Base-by-base conservation (phyloP, 35 echinoderm and acorn worm species). In the Lytechinus variegatus region DNA sequence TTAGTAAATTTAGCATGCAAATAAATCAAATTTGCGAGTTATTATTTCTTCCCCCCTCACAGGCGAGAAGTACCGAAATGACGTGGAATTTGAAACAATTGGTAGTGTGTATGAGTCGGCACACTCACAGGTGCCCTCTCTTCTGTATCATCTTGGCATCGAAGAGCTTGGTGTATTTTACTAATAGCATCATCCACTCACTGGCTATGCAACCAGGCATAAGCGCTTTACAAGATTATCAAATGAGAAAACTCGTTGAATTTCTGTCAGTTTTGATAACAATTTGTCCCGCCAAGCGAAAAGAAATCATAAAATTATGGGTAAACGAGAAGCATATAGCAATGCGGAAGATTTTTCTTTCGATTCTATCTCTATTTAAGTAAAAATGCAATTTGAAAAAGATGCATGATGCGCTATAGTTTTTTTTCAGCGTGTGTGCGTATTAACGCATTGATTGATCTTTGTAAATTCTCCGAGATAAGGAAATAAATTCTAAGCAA, bases 241-340 rank as follows among this genome's bases (percentile, higher is more conserved):
- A 52, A 54, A 54, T 54, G 52, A 90, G 88, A 44, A 90, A 90
- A 90, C 88, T 90, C 88, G 52, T 90, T 90, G 52, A 54, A 90
- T 90, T 90, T 52, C 88, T 90, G 88, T 90, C 88, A 90, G 88
- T 90, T 90, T 79, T 90, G 88, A 90, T 90, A 90, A 54, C 88
- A 90, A 90, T 90, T 90, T 90, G 88, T 90, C 33, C 7, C 88
- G 88, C 52, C 88, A 90, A 90, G 88, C 28, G 52, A 44, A 90
- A 90, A 54, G 4, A 90, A 90, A 79, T 79, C 66, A 79, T 79
- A 79, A 79, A 79, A 16, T 24, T 79, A 79, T 79, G 66, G n/a
- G 66, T 79, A 79, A 79, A 79, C 66, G 66, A 79, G 66, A 16
- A 79, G 66, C 66, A 24, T 79, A 24, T 79, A 79, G 66, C 19